Evolutionary conservation across 2,113 vertebrate genomes (phyloP).

Genomic region (Nettapus auritus): DNA sequence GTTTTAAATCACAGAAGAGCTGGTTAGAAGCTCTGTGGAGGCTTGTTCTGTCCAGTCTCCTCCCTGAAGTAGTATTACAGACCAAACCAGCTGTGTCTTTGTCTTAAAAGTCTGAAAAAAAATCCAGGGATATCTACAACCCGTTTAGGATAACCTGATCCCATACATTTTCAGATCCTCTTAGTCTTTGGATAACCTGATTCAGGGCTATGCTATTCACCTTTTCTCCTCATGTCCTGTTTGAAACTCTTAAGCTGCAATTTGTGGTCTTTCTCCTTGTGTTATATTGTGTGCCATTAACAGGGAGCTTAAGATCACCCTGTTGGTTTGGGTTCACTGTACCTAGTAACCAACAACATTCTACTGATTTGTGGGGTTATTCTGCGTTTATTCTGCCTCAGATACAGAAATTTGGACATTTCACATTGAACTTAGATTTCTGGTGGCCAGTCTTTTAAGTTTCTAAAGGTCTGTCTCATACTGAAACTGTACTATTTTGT

Average conservation of each 20-base stretch:
- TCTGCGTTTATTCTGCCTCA: neutral
- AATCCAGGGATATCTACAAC: neutral
- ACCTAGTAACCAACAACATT: no score
- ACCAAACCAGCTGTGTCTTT: neutral
- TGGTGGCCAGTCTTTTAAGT: no score
- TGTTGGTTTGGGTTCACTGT: neutral
- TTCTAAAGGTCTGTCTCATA: neutral
- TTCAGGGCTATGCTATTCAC: neutral
- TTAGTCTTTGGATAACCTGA: neutral
- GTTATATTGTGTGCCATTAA: neutral
- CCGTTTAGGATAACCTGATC: neutral
- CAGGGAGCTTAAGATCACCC: neutral
- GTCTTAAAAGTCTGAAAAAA: neutral
- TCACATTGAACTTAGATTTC: neutral
- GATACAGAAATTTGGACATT: neutral
- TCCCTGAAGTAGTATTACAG: neutral
- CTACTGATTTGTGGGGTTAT: neutral
- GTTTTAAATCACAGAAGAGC: neutral
- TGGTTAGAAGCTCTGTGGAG: neutral
- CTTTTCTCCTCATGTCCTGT: neutral
- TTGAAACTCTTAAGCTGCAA: neutral
- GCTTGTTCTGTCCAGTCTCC: neutral
- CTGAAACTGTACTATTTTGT: neutral
- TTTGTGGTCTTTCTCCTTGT: no score
- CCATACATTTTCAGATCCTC: neutral